Evolutionary conservation across 2,888 invertebrate genomes (phyloP).

Genomic region (Aleiodes testaceus): DNA sequence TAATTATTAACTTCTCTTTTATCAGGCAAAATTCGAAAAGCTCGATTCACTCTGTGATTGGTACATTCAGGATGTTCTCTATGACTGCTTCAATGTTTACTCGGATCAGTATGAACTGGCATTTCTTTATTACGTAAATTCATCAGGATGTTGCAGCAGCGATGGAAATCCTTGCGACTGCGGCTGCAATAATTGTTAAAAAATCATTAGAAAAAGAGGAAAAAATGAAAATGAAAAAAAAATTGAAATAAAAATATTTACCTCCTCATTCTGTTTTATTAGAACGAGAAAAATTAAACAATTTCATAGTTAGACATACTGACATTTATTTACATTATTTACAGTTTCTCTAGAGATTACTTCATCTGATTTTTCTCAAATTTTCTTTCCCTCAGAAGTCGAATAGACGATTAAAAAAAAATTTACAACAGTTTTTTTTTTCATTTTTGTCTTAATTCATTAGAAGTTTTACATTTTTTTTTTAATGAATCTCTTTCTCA

Average conservation of each 20-base stretch:
- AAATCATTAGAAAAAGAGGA: slow-evolving; percentile 33
- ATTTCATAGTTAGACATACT: slow-evolving; percentile 57
- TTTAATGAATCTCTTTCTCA: slow-evolving; percentile 36
- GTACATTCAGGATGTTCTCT: slow-evolving; percentile 69
- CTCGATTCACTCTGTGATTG: slow-evolving; percentile 73
- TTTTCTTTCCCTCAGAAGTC: slow-evolving; percentile 33
- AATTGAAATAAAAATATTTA: slow-evolving; percentile 33
- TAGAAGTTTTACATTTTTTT: slow-evolving; percentile 45
- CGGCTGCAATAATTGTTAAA: slow-evolving; percentile 45
- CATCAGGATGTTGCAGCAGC: slow-evolving; percentile 43
- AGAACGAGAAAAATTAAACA: slow-evolving; percentile 62
- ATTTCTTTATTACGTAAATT: slow-evolving; percentile 70
- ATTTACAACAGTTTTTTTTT: background rate
- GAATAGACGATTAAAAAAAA: slow-evolving; percentile 10
- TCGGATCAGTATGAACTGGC: slow-evolving; percentile 74
- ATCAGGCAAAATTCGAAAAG: slow-evolving; percentile 60
- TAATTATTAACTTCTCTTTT: slow-evolving; percentile 21
- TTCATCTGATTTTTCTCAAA: slow-evolving; percentile 44
- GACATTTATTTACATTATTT: slow-evolving; percentile 72
- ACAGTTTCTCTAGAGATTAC: slow-evolving; percentile 60
- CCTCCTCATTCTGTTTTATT: slow-evolving; percentile 57
- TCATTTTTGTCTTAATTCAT: slow-evolving; percentile 41
- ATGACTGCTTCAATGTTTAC: slow-evolving; percentile 71
- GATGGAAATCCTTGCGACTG: slow-evolving; percentile 49
- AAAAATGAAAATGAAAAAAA: slow-evolving; percentile 43